phyloP scores from a whole-genome alignment of 2,797 vertebrate genomes.

The Botia almorhae region DNA sequence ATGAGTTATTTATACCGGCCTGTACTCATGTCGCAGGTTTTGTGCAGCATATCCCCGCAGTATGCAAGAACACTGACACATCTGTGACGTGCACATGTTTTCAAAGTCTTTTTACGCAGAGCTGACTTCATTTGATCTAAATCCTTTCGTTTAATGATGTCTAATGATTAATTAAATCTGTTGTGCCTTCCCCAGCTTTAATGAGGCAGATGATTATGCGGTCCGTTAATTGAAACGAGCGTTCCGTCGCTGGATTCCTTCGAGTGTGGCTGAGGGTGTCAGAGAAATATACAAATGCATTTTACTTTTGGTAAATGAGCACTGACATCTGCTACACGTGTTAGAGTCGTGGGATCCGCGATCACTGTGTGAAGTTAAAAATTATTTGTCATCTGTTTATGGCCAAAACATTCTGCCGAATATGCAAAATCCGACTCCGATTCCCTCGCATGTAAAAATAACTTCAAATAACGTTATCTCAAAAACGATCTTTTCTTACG shows the following conservation, averaged over 20 bases:
- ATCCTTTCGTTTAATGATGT: conserved; percentile 52
- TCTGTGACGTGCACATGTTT: conserved; percentile 8
- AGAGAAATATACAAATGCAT: conserved; percentile 36
- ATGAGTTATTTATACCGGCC: conserved; percentile 33
- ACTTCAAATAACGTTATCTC: background rate
- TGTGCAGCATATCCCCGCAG: background rate
- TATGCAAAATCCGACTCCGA: conserved; percentile 28
- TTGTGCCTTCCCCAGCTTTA: conserved; percentile 46
- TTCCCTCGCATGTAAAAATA: background rate
- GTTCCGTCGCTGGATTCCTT: conserved; percentile 44
- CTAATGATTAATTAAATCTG: conserved; percentile 61
- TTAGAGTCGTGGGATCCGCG: conserved; percentile 22
- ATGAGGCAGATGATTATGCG: conserved; percentile 53
- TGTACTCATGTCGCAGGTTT: background rate
- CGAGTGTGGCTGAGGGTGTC: conserved; percentile 25
- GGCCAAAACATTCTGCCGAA: conserved; percentile 39
- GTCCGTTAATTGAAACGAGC: conserved; percentile 47
- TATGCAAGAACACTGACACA: background rate
- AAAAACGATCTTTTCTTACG: background rate
- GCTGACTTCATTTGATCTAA: conserved; percentile 35
- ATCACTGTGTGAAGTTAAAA: conserved; percentile 15
- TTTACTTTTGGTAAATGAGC: conserved; percentile 49
- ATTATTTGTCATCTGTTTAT: conserved; percentile 45
- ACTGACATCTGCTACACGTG: conserved; percentile 55
- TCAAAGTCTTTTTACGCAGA: conserved; percentile 41